Conservation (phyloP, 2,797 vertebrate genomes). For the Gymnopithys bicolor region DNA sequence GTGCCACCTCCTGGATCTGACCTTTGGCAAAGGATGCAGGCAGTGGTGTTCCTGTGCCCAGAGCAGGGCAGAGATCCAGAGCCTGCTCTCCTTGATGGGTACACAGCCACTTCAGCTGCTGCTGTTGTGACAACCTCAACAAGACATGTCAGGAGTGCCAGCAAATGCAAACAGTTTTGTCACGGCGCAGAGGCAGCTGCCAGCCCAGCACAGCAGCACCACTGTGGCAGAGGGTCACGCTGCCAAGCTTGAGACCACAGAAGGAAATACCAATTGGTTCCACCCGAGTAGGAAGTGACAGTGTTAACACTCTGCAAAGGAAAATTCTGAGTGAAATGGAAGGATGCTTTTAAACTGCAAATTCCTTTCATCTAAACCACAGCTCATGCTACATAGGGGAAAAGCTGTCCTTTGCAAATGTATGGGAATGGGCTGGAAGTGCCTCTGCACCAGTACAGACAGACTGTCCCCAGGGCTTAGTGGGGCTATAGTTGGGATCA, state of each 20-base stretch:
- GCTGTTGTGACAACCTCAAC: neutral
- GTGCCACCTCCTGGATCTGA: neutral
- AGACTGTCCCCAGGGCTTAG: neutral
- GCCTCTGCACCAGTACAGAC: neutral
- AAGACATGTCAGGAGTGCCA: neutral
- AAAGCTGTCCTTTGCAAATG: constrained; percentile 14
- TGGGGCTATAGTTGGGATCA: neutral
- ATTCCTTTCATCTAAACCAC: neutral
- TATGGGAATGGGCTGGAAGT: constrained; percentile 13
- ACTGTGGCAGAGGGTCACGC: neutral
- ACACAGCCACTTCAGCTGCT: neutral
- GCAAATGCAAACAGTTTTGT: neutral
- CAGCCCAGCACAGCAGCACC: neutral
- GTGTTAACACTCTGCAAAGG: neutral
- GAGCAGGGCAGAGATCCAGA: neutral
- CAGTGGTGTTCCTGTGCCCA: neutral
- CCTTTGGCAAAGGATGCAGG: neutral
- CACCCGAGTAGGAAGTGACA: neutral
- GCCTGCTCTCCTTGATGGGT: neutral
- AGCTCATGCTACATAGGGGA: neutral
- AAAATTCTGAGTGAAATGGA: neutral
- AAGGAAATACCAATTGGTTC: neutral
- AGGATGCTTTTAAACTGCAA: constrained; percentile 15
- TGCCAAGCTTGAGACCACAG: neutral
- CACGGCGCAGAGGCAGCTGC: neutral